Conservation (phyloP, 2,113 vertebrate genomes). For the Coregonus clupeaformis region DNA sequence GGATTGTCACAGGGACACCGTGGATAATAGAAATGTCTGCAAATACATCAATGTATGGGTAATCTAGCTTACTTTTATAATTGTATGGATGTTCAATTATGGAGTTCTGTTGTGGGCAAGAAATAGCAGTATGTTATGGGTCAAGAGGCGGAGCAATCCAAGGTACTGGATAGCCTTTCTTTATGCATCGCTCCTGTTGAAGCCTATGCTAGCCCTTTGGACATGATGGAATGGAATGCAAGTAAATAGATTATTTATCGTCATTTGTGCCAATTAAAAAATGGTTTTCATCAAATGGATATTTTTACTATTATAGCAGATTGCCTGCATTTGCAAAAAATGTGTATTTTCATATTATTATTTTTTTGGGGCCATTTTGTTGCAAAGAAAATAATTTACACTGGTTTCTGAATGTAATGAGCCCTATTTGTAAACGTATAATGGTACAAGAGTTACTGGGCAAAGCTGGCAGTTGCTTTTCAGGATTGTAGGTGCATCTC, state of each 20-base stretch:
- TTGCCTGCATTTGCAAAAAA: constrained; percentile 7
- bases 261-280: constrained; percentile 79
- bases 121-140: too few relatives aligned
- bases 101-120: neutral
- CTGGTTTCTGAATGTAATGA: constrained; percentile 31
- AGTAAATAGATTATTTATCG: constrained; percentile 46
- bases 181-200: neutral
- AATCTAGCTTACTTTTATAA: neutral
- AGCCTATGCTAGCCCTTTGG: neutral
- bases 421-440: constrained; percentile 41
- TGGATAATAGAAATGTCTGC: neutral
- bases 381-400: constrained; percentile 30
- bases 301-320: too few relatives aligned
- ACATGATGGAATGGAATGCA: constrained; percentile 56
- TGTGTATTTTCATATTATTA: neutral
- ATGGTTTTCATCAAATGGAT: constrained; percentile 70
- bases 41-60: neutral
- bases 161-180: constrained; percentile 78
- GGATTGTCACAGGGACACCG: neutral
- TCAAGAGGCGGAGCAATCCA: constrained; percentile 74
- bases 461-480: constrained; percentile 24
- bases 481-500: constrained; percentile 16
- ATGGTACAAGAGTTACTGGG: constrained; percentile 12
- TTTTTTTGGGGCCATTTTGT: constrained; percentile 9
- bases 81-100: neutral